Evolutionary conservation across 2,113 vertebrate genomes (phyloP), one percentile per base, ranked within the genome.

Genomic region (Sterna hirundo): DNA sequence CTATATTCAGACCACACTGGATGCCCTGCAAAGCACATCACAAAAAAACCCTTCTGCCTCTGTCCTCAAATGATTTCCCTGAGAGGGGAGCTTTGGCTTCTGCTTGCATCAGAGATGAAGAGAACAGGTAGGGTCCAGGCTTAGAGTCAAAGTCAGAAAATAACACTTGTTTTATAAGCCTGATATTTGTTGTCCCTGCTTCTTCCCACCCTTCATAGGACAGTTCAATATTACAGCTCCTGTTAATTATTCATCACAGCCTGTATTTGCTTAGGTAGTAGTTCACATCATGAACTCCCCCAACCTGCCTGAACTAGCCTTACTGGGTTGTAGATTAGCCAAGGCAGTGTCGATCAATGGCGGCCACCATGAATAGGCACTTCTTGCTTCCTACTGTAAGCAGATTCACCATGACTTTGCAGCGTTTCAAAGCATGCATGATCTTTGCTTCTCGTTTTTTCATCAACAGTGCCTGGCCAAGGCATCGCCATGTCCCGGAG

Each of bases 241-340:
- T 95, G 95, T 96, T 95, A 97, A 96, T 97, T 91, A 97, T 97
- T 97, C 54, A 95, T 93, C 87, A 4, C 27, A 72, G 83, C 11
- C 38, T 60, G 2, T 86, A 16, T 87, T 93, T 93, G 87, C 87
- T 91, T 91, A 87, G 71, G 66, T 74, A 91, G 60, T 42, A 72
- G 58, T 66, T 95, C 82, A 83, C 38, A 54, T 38, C 18, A 19
- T 80, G 64, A 90, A 70, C 81, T 86, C n/a, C 20, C 49, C 44
- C 46, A 75, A 58, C 84, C 68, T 20, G 38, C 49, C n/a, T 0
- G 0, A 44, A 36, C 34, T 18, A 44, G 51, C 32, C 61, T 85
- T 36, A 26, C 71, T 34, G 36, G 38, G 44, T 58, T 94, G 81
- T 87, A 83, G 65, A 94, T 80, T 83, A 92, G 32, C 15, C 2